These are phyloP conservation scores for Intellagama lesueurii DNA, from an alignment of 2,797 vertebrate species.

Conservation along the genomic window DNA sequence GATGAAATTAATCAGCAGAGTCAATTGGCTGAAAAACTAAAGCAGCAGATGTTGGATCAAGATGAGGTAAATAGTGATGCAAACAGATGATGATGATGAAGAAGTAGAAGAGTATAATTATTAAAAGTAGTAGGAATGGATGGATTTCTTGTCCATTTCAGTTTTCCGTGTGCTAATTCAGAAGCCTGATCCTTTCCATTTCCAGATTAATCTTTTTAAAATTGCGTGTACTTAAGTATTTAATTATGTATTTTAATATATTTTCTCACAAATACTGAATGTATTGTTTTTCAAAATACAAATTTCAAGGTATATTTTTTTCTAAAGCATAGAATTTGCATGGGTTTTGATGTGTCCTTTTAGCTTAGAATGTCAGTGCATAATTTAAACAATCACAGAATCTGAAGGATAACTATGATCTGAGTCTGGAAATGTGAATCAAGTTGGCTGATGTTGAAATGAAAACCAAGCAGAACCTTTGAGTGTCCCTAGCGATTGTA, in stretches of 20 bases:
- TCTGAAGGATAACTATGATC: background rate
- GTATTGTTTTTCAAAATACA: background rate
- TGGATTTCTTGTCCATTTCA: background rate
- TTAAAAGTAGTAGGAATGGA: background rate
- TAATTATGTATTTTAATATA: background rate
- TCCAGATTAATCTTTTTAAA: background rate
- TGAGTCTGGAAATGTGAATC: background rate
- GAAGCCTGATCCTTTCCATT: background rate
- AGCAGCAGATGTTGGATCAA: constrained; percentile 98
- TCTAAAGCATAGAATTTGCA: background rate
- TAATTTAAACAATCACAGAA: background rate
- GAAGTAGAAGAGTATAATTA: background rate
- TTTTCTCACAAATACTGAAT: background rate
- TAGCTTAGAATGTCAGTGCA: background rate
- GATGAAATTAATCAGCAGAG: constrained; percentile 99
- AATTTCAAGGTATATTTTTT: background rate
- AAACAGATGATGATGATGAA: background rate
- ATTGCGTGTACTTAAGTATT: background rate
- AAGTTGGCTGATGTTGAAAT: background rate
- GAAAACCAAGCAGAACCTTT: background rate
- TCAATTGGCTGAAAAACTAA: constrained; percentile 95
- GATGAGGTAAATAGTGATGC: constrained; percentile 87
- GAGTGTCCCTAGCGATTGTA: background rate
- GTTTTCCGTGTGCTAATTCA: background rate
- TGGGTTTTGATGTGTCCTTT: background rate